Base-by-base conservation (phyloP, 2,113 vertebrate species). In the Anarrhichthys ocellatus region DNA sequence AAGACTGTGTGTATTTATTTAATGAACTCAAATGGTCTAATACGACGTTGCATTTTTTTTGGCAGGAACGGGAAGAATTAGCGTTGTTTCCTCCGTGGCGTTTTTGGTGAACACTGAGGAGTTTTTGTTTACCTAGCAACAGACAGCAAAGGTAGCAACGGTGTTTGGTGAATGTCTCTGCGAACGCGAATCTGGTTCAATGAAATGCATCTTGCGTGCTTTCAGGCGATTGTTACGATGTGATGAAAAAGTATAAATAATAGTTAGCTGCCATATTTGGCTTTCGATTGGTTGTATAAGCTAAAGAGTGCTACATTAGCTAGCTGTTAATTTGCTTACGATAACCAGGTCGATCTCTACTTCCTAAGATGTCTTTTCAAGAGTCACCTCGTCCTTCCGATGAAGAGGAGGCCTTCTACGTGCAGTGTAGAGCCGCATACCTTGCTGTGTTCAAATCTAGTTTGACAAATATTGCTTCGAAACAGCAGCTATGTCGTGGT, bases 371-470 rank as follows among this genome's bases (percentile, higher is more conserved):
- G 94, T 93, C 92, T 76, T 70, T 73, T 48, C 81, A 72, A 46
- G 88, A 89, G 40, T 80, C 87, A n/a, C 66, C 81, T 65, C 94
- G 92, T 81, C 83, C 71, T 38, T 90, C 90, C 34, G 95, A 96
- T 82, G 96, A 97, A 81, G 96, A 97, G 48, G 96, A 96, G 71
- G 18, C 75, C 44, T 99, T 99, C 88, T 99, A 99, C 90, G 78
- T 73, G 76, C 94, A 94, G 40, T 98, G 97, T 90, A 94, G 97
- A 93, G 97, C 97, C 80, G 96, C 96, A 15, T 99, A 98, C 50
- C 91, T 99, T n/a, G 77, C 93, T 71, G 93, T 98, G 62, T 95
- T 98, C 24, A 96, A 92, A 91, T 99, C 97, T 86, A 99, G 97
- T 88, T 94, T 99, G 87, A 95, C 96, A 84, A 97, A 96, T 50